phyloP scores from a whole-genome alignment of 2,113 vertebrate species.

The Albula goreensis region DNA sequence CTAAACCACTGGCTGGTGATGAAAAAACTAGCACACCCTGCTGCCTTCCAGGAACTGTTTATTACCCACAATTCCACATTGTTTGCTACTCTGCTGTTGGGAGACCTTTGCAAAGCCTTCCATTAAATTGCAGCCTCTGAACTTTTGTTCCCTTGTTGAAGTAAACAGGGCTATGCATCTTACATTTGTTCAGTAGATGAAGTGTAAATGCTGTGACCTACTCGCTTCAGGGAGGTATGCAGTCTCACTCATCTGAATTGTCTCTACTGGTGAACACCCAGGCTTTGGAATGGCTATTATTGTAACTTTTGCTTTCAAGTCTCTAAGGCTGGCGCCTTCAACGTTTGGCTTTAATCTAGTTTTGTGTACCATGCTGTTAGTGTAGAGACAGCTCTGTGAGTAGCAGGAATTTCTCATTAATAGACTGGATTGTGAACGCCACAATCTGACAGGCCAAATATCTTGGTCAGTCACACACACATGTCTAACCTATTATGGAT shows the following conservation, averaged over 20 bases:
- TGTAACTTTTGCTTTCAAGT: not conserved
- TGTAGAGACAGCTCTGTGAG: not conserved
- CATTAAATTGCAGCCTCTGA: not conserved
- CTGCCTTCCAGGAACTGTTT: no score
- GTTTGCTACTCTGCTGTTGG: not conserved
- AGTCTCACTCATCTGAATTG: not conserved
- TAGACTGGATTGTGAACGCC: not conserved
- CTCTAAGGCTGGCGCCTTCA: not conserved
- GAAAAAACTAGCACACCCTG: no score
- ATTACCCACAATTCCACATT: no score
- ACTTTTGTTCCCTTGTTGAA: not conserved
- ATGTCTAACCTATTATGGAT: not conserved
- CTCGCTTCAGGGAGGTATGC: not conserved
- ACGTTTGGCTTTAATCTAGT: not conserved
- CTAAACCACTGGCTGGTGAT: no score
- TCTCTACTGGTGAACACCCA: not conserved
- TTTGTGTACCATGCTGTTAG: not conserved
- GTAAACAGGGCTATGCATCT: not conserved
- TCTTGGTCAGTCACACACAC: not conserved
- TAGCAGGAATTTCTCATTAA: not conserved
- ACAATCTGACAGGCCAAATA: not conserved
- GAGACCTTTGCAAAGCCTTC: not conserved
- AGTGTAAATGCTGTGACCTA: not conserved
- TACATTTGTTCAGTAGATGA: not conserved
- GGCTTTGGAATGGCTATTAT: not conserved